phyloP scores from a whole-genome alignment of 1,140 invertebrate species.

The Aporrectodea caliginosa region DNA sequence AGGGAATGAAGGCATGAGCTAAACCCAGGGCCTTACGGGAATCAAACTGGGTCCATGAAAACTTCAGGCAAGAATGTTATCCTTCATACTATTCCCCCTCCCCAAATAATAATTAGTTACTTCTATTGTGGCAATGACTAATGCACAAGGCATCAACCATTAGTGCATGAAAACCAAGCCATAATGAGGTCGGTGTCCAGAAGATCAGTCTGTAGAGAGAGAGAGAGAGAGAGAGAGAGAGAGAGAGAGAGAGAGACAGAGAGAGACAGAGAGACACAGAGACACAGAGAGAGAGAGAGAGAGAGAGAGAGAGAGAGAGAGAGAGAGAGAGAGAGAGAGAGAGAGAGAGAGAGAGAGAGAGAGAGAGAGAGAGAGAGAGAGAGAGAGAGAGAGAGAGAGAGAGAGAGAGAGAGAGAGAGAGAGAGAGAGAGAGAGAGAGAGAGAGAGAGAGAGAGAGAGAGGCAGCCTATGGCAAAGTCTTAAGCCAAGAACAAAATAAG shows the following conservation, averaged over 20 bases:
- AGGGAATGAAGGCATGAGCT: too few species aligned
- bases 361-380: constrained; percentile 8
- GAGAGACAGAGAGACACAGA: constrained; percentile 23
- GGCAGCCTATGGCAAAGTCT: too few species aligned
- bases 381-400: background rate
- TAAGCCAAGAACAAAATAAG: too few species aligned
- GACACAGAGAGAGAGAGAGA: constrained; percentile 17
- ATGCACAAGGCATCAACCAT: too few species aligned
- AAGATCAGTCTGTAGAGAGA: too few species aligned
- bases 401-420: background rate
- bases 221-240: constrained; percentile 23
- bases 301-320: constrained; percentile 12
- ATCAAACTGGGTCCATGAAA: too few species aligned
- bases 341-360: constrained; percentile 3
- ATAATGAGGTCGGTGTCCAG: too few species aligned
- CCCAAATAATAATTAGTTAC: background rate
- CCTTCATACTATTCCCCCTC: too few species aligned
- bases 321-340: background rate
- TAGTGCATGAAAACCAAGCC: too few species aligned
- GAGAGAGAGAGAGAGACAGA: constrained; percentile 26
- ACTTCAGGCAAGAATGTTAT: too few species aligned
- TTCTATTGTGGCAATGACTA: background rate
- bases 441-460: too few species aligned
- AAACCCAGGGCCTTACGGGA: too few species aligned
- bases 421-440: background rate